Evolutionary conservation across 2,888 invertebrate species (phyloP).

Genomic region (Aphrophora alni): DNA sequence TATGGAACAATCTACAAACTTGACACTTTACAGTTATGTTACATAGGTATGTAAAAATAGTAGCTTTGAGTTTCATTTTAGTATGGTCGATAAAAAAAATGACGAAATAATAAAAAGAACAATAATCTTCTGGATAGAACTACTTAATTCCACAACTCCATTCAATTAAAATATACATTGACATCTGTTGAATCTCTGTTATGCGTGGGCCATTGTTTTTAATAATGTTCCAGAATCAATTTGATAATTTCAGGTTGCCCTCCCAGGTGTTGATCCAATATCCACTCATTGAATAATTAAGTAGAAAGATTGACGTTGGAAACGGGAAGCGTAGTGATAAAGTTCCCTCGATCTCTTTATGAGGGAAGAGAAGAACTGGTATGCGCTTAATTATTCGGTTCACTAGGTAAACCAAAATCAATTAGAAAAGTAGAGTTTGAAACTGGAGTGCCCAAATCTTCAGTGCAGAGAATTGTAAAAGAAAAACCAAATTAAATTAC

Average conservation of each 20-base stretch:
- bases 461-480: slow-evolving; percentile 25
- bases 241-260: slow-evolving; percentile 26
- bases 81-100: too few relatives aligned
- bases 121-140: too few relatives aligned
- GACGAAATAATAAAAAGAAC: too few relatives aligned
- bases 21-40: too few relatives aligned
- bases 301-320: slow-evolving; percentile 28
- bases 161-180: too few relatives aligned
- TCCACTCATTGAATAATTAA: neutral
- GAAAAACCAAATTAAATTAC: slow-evolving; percentile 27
- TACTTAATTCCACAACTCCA: too few relatives aligned
- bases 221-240: slow-evolving; percentile 15
- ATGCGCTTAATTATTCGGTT: slow-evolving; percentile 10
- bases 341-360: slow-evolving; percentile 7
- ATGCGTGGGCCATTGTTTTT: slow-evolving; percentile 29
- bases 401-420: slow-evolving; percentile 29
- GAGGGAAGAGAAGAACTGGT: slow-evolving; percentile 26
- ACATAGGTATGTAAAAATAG: too few relatives aligned
- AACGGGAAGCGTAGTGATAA: slow-evolving; percentile 28
- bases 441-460: slow-evolving; percentile 24
- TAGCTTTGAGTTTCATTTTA: too few relatives aligned
- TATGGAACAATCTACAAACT: too few relatives aligned
- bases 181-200: too few relatives aligned
- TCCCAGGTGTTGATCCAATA: slow-evolving; percentile 17
- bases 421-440: slow-evolving; percentile 22